These are phyloP conservation scores for Alviniconcha strummeri DNA, from an alignment of 2,888 invertebrate genomes.

Conservation along the genomic window DNA sequence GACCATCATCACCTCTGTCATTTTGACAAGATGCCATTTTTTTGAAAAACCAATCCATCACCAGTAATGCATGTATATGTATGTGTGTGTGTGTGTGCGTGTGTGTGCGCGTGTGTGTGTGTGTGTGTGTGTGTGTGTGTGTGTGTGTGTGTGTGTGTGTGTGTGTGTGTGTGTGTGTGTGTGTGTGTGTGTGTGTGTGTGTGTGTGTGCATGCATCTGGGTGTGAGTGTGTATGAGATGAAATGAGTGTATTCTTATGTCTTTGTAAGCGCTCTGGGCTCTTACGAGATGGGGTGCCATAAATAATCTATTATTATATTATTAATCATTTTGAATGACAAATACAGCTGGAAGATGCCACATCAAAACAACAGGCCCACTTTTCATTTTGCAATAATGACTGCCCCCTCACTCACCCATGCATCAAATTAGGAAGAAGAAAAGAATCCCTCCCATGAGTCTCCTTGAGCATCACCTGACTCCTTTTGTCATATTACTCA, in stretches of 20 bases:
- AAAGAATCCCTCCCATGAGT: too few relatives aligned
- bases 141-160: not conserved
- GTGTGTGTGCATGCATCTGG: not conserved
- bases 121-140: conserved; percentile 19
- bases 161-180: conserved; percentile 18
- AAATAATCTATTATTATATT: not conserved
- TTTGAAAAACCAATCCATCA: not conserved
- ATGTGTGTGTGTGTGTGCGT: not conserved
- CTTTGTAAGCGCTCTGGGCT: not conserved
- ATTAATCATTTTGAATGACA: not conserved
- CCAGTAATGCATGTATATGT: not conserved
- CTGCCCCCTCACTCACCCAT: not conserved
- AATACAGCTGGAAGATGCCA: not conserved
- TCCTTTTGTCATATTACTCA: too few relatives aligned
- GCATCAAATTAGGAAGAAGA: not conserved
- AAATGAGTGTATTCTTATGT: not conserved
- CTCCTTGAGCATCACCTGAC: not conserved
- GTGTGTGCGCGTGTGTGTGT: conserved; percentile 9
- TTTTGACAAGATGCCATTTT: not conserved
- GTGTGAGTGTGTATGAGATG: conserved; percentile 6
- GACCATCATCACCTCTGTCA: not conserved
- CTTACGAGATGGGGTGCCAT: too few relatives aligned
- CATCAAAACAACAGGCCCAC: not conserved
- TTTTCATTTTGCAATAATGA: not conserved
- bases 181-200: conserved; percentile 22